These are phyloP conservation scores for Drosophila arawakana DNA, from an alignment of 1,140 invertebrate species.

Conservation along the genomic window DNA sequence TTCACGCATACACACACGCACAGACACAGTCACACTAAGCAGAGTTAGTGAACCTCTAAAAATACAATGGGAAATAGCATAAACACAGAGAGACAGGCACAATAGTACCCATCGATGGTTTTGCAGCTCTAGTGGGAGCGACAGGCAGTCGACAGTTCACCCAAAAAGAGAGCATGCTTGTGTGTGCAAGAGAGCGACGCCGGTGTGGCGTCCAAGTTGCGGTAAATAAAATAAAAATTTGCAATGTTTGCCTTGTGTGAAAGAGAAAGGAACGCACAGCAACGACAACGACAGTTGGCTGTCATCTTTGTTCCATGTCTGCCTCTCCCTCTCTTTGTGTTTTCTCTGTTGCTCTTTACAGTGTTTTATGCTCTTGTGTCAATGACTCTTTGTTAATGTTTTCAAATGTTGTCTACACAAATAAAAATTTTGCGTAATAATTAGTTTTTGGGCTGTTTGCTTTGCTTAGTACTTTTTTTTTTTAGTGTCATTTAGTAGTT, in stretches of 20 bases:
- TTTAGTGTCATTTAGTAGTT: conserved; percentile 35
- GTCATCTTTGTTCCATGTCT: conserved; percentile 15
- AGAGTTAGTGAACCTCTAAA: conserved; percentile 55
- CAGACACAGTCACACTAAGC: conserved; percentile 19
- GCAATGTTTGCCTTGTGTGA: conserved; percentile 28
- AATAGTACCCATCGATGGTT: too few relatives aligned
- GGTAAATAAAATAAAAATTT: conserved; percentile 20
- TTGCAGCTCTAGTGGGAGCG: conserved; percentile 14
- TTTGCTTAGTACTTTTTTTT: conserved; percentile 30
- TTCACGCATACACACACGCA: conserved; percentile 28
- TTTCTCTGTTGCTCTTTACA: background rate
- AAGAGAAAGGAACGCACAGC: conserved; percentile 37
- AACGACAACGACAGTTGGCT: conserved; percentile 9
- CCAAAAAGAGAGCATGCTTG: conserved; percentile 1
- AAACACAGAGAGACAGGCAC: background rate
- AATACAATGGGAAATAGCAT: conserved; percentile 42
- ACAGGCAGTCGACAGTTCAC: background rate
- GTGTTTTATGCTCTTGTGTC: conserved; percentile 45
- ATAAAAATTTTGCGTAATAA: conserved; percentile 52
- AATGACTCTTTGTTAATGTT: conserved; percentile 50
- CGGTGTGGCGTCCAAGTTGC: conserved; percentile 31
- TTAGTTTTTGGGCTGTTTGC: conserved; percentile 37
- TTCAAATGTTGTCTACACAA: conserved; percentile 40
- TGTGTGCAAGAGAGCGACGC: conserved; percentile 16
- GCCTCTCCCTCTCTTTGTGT: background rate